These are phyloP conservation scores for Epinephelus lanceolatus DNA, from an alignment of 2,113 vertebrate genomes.

Conservation along the genomic window DNA sequence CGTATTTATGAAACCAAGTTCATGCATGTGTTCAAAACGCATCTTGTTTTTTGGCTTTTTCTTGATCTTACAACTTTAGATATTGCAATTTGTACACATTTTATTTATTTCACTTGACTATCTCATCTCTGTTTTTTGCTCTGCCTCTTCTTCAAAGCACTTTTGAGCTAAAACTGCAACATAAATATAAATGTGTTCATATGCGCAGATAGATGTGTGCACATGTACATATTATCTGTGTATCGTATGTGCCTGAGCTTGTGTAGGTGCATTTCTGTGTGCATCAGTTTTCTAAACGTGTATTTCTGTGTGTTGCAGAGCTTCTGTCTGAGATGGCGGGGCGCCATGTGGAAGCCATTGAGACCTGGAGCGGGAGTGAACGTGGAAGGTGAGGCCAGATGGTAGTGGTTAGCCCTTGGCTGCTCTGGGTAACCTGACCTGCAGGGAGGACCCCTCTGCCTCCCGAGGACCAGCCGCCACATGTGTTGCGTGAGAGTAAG, in stretches of 20 bases:
- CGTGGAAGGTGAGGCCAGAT: slow-evolving; percentile 78
- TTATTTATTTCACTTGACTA: not conserved
- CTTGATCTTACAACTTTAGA: not conserved
- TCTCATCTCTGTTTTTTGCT: no score
- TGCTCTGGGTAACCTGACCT: slow-evolving; percentile 79
- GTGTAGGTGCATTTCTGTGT: not conserved
- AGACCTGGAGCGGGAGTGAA: slow-evolving; percentile 57
- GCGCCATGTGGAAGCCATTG: slow-evolving; percentile 83
- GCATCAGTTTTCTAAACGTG: slow-evolving; percentile 33
- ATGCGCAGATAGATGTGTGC: not conserved
- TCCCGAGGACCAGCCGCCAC: slow-evolving; percentile 78
- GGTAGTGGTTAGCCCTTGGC: slow-evolving; percentile 81
- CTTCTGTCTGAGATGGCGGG: slow-evolving; percentile 64
- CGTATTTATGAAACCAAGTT: slow-evolving; percentile 7
- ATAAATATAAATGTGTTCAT: not conserved
- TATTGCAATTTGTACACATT: not conserved
- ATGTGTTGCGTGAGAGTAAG: slow-evolving; percentile 82
- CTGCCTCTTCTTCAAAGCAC: not conserved
- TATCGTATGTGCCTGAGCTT: not conserved
- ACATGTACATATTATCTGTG: not conserved
- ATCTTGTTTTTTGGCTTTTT: not conserved
- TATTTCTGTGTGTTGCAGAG: slow-evolving; percentile 39
- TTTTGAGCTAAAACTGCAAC: no score
- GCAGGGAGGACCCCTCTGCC: slow-evolving; percentile 72
- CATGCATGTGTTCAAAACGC: not conserved